Percentiles rank a stretch among this genome's conserved stretches.
These are phyloP conservation scores for Watsonalla cultraria DNA, from an alignment of 2,888 invertebrate genomes.

Conservation along the genomic window DNA sequence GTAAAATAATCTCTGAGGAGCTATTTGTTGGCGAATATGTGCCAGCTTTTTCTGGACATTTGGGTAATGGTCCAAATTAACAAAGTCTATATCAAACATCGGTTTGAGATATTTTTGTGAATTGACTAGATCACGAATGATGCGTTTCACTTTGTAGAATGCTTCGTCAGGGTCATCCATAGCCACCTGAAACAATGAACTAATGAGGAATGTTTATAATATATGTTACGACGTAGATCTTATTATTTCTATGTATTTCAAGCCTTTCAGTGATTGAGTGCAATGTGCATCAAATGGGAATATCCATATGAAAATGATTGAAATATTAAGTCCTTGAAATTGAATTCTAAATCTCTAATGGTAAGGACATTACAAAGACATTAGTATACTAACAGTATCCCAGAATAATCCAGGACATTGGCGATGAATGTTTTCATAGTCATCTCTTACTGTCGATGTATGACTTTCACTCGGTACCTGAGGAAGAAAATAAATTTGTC, in stretches of 20 bases:
- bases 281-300: no score
- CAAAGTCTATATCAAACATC: slow-evolving; percentile 63
- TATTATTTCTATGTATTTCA: no score
- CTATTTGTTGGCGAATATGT: slow-evolving; percentile 51
- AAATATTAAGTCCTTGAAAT: no score
- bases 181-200: slow-evolving; percentile 36
- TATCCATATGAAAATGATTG: no score
- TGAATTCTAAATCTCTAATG: no score
- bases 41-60: slow-evolving; percentile 40
- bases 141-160: slow-evolving; percentile 47
- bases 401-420: slow-evolving; percentile 58
- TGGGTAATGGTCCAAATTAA: slow-evolving; percentile 38
- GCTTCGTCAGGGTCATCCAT: slow-evolving; percentile 57
- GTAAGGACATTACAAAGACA: background rate
- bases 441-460: slow-evolving; percentile 43
- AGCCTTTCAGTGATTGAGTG: no score
- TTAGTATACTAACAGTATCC: slow-evolving; percentile 50
- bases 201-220: no score
- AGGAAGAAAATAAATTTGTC: slow-evolving; percentile 6
- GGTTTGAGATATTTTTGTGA: slow-evolving; percentile 47
- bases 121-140: slow-evolving; percentile 50
- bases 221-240: no score
- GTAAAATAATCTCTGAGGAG: slow-evolving; percentile 52
- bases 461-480: slow-evolving; percentile 33
- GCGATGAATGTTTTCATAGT: slow-evolving; percentile 57